phyloP scores from a whole-genome alignment of 2,113 vertebrate species.

The Gorsachius goisagi region DNA sequence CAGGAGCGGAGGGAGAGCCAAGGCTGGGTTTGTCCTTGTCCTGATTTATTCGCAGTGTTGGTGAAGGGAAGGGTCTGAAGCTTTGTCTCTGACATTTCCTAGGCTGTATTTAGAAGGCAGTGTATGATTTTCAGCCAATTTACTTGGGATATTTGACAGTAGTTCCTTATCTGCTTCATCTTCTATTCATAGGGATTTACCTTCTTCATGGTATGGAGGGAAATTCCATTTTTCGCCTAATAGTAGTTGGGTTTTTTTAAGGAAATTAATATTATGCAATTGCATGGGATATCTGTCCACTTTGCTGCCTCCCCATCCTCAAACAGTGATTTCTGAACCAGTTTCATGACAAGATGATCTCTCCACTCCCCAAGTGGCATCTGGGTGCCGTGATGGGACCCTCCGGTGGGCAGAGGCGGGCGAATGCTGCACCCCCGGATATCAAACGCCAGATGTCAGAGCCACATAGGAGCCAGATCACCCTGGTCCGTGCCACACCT shows the following conservation, averaged over 20 bases:
- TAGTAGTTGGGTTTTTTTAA: neutral
- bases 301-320: neutral
- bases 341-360: neutral
- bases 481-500: neutral
- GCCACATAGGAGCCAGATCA: rapidly evolving
- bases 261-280: neutral
- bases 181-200: neutral
- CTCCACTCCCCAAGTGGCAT: neutral
- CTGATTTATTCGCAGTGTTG: neutral
- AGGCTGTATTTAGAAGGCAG: neutral
- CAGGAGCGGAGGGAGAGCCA: neutral
- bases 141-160: neutral
- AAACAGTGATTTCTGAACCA: neutral
- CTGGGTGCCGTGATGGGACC: rapidly evolving
- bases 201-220: neutral
- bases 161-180: neutral
- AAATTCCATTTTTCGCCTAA: neutral
- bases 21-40: neutral
- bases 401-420: neutral
- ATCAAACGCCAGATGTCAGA: neutral
- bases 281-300: neutral
- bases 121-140: neutral
- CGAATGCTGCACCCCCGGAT: rapidly evolving
- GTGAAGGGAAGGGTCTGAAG: neutral
- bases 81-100: neutral